Evolutionary conservation across 2,888 invertebrate species (phyloP).

Genomic region (Yponomeuta sedellus): DNA sequence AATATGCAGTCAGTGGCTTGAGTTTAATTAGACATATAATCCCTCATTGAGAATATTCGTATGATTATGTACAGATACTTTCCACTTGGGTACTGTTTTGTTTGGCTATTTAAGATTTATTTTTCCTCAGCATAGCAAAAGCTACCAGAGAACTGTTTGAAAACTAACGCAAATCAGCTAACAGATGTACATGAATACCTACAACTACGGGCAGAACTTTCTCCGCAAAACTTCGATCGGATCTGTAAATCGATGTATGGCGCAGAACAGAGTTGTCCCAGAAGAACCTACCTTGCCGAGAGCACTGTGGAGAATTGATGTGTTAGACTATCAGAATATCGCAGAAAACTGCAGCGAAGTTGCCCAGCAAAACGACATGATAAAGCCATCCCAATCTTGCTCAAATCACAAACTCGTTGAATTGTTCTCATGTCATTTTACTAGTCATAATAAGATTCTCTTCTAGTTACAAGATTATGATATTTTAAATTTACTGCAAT

Average conservation of each 20-base stretch:
- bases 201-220: slow-evolving; percentile 3
- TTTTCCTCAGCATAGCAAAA: neutral
- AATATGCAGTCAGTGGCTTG: no score
- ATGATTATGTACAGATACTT: neutral
- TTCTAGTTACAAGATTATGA: no score
- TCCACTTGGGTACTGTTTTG: neutral
- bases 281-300: neutral
- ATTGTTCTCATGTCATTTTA: no score
- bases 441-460: no score
- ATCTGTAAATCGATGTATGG: slow-evolving; percentile 4
- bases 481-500: no score
- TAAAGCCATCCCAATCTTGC: no score
- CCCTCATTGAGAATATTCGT: neutral
- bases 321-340: no score
- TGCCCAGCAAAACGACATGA: no score
- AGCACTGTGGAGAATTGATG: no score
- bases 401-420: no score
- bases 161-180: neutral
- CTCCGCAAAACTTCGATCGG: slow-evolving; percentile 6
- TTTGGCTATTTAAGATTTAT: neutral
- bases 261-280: neutral
- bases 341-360: no score
- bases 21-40: no score
- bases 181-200: neutral
- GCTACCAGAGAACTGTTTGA: neutral